These are phyloP conservation scores for Sinocyclocheilus maitianheensis DNA, from an alignment of 2,113 vertebrate genomes.

Conservation along the genomic window DNA sequence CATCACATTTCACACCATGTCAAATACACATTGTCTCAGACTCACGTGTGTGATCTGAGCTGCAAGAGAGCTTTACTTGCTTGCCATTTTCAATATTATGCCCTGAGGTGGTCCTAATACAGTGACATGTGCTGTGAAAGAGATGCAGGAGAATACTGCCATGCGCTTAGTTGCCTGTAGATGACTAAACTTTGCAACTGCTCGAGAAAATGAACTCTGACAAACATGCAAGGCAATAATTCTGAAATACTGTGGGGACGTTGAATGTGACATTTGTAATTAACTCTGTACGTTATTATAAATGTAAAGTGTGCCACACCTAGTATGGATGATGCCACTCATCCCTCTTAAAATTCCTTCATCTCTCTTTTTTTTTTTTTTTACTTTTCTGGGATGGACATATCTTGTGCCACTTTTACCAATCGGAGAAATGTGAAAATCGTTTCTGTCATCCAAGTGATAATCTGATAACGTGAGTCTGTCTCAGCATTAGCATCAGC, in stretches of 20 bases:
- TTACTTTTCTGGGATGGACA: neutral
- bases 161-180: conserved; percentile 55
- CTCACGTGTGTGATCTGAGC: conserved; percentile 60
- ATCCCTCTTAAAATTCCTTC: neutral
- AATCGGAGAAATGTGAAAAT: neutral
- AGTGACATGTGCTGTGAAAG: conserved; percentile 72
- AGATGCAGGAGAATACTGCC: conserved; percentile 59
- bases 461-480: neutral
- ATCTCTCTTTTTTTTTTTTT: neutral
- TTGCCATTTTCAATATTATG: conserved; percentile 65
- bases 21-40: conserved; percentile 60
- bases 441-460: neutral
- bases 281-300: conserved; percentile 38
- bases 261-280: neutral
- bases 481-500: neutral
- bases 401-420: neutral
- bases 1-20: conserved; percentile 62
- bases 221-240: conserved; percentile 51
- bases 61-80: conserved; percentile 60
- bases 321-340: neutral
- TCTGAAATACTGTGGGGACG: neutral
- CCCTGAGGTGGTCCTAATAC: conserved; percentile 68
- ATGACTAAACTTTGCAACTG: conserved; percentile 59
- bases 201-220: conserved; percentile 57
- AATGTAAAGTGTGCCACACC: neutral